Base-by-base conservation (phyloP, 2,888 invertebrate genomes). In the Cephus runcator region DNA sequence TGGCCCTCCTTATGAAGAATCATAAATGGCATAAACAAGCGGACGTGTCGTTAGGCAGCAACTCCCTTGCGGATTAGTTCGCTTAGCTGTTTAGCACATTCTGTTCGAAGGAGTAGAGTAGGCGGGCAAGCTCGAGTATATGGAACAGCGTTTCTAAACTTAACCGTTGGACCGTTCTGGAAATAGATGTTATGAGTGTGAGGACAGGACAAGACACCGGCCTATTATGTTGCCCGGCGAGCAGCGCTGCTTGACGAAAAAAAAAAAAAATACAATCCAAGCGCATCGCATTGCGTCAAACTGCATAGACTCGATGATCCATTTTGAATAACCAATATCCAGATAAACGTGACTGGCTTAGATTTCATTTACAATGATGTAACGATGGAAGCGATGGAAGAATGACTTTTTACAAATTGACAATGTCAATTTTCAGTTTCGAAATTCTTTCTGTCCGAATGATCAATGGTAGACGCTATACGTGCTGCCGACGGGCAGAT, bases 181-280 rank as follows among this genome's bases (percentile, higher is more conserved):
- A 91, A 91, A 91, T 91, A 91, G 91, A 91, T 89, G 88, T 91
- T 91, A 91, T 91, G 90, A 90, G 90, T 91, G 90, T 90, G 91
- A 91, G 91, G 91, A 90, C 91, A 91, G 90, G 90, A 90, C 89
- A 87, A 91, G 90, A 90, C 87, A 89, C 85, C 85, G 82, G 84
- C 81, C 85, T 83, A 87, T 87, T 87, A 88, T 88, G 85, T 83
- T 85, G 82, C 85, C 80, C 75, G 79, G 80, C 73, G 69, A 75
- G 77, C n/a, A 31, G 15, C 23, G 71, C 23, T 33, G 34, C 30
- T 34, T 31, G 35, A 35, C 31, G 31, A 69, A n/a, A n/a, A n/a
- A 69, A 71, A 15, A 71, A 30, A 56, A 23, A 23, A 40, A 56
- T 23, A 56, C 56, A 56, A 56, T 56, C 56, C 56, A 56, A 56